phyloP scores from a whole-genome alignment of 2,888 invertebrate genomes.

The Dasypolia templi region DNA sequence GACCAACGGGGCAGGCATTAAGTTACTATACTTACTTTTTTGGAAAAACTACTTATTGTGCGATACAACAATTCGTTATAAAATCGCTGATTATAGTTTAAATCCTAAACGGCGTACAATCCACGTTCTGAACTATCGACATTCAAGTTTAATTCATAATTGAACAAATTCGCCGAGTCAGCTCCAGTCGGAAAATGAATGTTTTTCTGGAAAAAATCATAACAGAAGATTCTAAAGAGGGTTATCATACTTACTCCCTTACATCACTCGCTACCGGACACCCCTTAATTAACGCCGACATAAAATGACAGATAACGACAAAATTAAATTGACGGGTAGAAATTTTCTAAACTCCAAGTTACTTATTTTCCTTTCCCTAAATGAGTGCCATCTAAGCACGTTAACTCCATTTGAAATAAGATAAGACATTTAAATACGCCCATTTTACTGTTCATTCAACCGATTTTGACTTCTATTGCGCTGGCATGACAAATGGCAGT shows the following conservation, averaged over 20 bases:
- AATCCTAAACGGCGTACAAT: too few species aligned
- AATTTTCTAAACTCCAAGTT: not conserved
- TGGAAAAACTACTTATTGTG: not conserved
- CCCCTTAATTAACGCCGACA: not conserved
- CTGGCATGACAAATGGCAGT: too few species aligned
- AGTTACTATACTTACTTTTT: too few species aligned
- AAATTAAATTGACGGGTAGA: slow-evolving; percentile 2
- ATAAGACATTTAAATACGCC: too few species aligned
- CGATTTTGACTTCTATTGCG: too few species aligned
- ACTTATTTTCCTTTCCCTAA: slow-evolving; percentile 6
- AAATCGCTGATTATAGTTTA: too few species aligned
- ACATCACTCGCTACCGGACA: not conserved
- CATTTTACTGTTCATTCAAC: too few species aligned
- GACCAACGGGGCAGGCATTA: too few species aligned
- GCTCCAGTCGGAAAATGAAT: not conserved
- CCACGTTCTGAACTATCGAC: not conserved
- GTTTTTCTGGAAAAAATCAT: not conserved
- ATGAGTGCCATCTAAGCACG: not conserved
- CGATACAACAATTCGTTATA: not conserved
- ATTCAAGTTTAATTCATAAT: not conserved
- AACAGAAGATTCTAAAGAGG: not conserved
- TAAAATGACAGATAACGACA: slow-evolving; percentile 11
- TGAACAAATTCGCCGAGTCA: not conserved
- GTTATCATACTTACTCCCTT: not conserved
- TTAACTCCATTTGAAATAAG: too few species aligned